phyloP scores from a whole-genome alignment of 2,888 invertebrate genomes.

The Protodeltote pygarga region DNA sequence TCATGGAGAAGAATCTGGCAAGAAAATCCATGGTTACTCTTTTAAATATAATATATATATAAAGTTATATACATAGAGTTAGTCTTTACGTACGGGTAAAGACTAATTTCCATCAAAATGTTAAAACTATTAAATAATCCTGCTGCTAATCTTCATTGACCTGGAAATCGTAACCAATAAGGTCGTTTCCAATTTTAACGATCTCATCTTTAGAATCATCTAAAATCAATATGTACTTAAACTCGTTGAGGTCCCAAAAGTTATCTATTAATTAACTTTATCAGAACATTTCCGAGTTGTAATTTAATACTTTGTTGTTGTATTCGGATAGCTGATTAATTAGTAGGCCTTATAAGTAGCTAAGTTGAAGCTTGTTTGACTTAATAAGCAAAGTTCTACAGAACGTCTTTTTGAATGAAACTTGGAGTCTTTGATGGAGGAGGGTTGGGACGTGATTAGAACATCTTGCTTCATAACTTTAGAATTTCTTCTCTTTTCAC shows the following conservation, averaged over 20 bases:
- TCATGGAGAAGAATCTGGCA: too few relatives aligned
- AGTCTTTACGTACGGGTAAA: too few relatives aligned
- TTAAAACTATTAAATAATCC: too few relatives aligned
- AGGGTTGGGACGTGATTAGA: conserved; percentile 69
- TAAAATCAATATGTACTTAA: conserved; percentile 26
- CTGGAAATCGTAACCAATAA: too few relatives aligned
- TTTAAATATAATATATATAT: too few relatives aligned
- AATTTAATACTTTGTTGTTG: conserved; percentile 80
- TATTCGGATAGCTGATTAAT: conserved; percentile 79
- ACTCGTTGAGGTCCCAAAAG: conserved; percentile 46
- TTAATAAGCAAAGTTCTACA: conserved; percentile 81
- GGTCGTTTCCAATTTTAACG: not conserved
- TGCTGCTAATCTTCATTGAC: too few relatives aligned
- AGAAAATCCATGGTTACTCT: too few relatives aligned
- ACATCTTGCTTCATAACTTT: conserved; percentile 49
- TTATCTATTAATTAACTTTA: conserved; percentile 71
- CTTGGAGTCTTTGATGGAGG: conserved; percentile 73
- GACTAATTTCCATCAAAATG: too few relatives aligned
- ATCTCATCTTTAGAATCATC: conserved; percentile 9
- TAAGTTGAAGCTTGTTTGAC: conserved; percentile 65
- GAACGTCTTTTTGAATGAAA: conserved; percentile 79
- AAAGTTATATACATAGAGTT: too few relatives aligned
- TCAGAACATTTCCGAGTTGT: conserved; percentile 64
- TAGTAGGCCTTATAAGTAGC: conserved; percentile 78
- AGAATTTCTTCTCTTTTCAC: conserved; percentile 27